Evolutionary conservation across 2,888 invertebrate species (phyloP).

Genomic region (Sphinx pinastri): DNA sequence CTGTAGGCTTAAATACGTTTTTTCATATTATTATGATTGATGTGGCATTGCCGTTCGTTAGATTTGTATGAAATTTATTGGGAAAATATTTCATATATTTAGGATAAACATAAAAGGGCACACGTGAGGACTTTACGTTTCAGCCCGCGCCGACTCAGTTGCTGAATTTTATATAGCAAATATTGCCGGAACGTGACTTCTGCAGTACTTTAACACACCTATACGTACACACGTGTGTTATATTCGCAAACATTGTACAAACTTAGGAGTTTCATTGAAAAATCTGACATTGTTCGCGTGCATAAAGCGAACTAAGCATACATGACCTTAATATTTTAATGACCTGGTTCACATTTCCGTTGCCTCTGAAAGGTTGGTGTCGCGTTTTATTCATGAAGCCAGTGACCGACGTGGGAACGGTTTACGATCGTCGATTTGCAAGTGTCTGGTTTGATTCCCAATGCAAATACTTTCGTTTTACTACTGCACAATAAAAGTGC

Average conservation of each 20-base stretch:
- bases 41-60: conserved; percentile 6
- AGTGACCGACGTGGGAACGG: conserved; percentile 66
- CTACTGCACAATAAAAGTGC: conserved; percentile 67
- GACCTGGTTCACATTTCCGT: conserved; percentile 7
- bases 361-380: conserved; percentile 28
- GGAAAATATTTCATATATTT: conserved; percentile 23
- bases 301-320: neutral
- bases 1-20: conserved; percentile 7
- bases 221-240: conserved; percentile 29
- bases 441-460: conserved; percentile 70
- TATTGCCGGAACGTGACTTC: conserved; percentile 77
- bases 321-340: conserved; percentile 26
- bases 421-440: conserved; percentile 76
- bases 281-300: neutral
- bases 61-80: conserved; percentile 23
- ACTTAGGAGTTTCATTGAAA: conserved; percentile 20
- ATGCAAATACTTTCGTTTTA: conserved; percentile 72
- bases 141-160: conserved; percentile 56
- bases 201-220: conserved; percentile 44
- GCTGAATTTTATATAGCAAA: conserved; percentile 74
- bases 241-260: conserved; percentile 34
- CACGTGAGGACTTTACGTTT: conserved; percentile 52
- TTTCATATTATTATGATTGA: conserved; percentile 1
- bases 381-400: conserved; percentile 68
- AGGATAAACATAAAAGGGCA: conserved; percentile 34